Evolutionary conservation across 2,113 vertebrate species (phyloP).

Genomic region (Carollia perspicillata): DNA sequence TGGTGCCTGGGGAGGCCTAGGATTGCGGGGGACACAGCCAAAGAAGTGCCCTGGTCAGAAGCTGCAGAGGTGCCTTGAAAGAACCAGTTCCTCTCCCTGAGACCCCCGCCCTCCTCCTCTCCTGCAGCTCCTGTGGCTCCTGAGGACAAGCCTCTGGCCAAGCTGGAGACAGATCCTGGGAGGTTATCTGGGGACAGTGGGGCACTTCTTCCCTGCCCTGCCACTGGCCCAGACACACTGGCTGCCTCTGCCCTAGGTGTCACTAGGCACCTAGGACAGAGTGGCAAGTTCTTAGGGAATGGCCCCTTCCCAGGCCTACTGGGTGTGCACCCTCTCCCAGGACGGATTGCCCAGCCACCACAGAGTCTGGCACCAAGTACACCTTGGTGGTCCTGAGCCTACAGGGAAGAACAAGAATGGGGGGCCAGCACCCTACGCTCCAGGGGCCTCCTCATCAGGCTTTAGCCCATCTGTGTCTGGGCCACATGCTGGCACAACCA

Average conservation of each 20-base stretch:
- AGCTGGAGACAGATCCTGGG: neutral
- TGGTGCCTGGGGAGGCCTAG: neutral
- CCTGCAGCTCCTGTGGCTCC: neutral
- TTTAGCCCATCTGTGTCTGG: neutral
- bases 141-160: neutral
- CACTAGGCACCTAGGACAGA: neutral
- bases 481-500: neutral
- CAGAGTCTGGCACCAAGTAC: neutral
- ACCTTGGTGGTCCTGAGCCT: neutral
- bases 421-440: neutral
- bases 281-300: neutral
- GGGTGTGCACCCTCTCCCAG: neutral
- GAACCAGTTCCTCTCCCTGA: neutral
- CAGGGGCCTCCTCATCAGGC: neutral
- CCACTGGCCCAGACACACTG: neutral
- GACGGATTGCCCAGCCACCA: too few species aligned
- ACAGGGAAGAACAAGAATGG: fast-evolving
- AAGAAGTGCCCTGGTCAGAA: fast-evolving
- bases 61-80: too few species aligned
- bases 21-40: neutral
- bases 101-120: neutral
- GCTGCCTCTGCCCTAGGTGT: neutral
- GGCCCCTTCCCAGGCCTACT: neutral
- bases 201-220: neutral
- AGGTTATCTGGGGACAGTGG: neutral